Conservation (phyloP, 2,888 invertebrate genomes). For the Dryomyza anilis region DNA sequence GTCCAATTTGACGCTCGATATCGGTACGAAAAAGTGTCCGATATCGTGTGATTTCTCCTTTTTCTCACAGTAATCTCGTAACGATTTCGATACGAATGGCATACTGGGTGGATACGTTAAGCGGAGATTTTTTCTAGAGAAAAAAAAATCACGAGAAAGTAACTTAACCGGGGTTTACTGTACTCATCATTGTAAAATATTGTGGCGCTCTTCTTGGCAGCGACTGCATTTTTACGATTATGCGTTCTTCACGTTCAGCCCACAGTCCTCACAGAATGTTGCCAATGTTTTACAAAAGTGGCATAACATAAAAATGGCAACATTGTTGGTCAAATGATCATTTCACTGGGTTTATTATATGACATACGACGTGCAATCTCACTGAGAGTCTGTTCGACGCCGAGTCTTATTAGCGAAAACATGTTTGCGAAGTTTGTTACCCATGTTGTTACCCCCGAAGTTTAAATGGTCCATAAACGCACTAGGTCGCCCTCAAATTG, state of each 20-base stretch:
- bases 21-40: too few species aligned
- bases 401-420: background rate
- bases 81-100: too few species aligned
- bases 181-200: slow-evolving; percentile 16
- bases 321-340: slow-evolving; percentile 18
- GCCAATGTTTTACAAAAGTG: background rate
- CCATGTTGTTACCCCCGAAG: slow-evolving; percentile 26
- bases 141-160: too few species aligned
- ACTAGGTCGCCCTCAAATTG: slow-evolving; percentile 27
- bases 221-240: slow-evolving; percentile 17
- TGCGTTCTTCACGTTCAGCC: slow-evolving; percentile 1
- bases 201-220: slow-evolving; percentile 12
- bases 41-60: too few species aligned
- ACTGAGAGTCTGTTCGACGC: background rate
- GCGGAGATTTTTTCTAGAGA: too few species aligned
- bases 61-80: too few species aligned
- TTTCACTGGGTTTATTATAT: slow-evolving; percentile 20
- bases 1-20: too few species aligned
- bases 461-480: slow-evolving; percentile 34
- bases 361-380: slow-evolving; percentile 6
- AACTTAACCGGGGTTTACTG: too few species aligned
- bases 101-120: too few species aligned
- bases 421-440: too few species aligned
- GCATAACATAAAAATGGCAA: slow-evolving; percentile 13
- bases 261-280: background rate